Conservation (phyloP, 2,113 vertebrate species). For the Tachysurus fulvidraco region DNA sequence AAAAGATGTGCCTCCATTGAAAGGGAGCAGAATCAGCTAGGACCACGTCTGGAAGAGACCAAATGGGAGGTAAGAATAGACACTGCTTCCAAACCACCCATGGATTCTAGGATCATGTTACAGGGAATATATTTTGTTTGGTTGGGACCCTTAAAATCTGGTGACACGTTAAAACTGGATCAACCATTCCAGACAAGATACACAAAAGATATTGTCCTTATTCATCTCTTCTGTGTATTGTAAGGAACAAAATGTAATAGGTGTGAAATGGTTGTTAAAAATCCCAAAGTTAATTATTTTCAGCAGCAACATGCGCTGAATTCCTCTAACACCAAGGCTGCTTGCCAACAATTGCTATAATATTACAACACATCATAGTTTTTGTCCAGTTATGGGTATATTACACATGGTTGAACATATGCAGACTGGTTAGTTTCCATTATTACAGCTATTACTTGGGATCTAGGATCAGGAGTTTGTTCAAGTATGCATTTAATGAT, state of each 20-base stretch:
- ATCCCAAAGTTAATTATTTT: neutral
- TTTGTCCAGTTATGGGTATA: neutral
- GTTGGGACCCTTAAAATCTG: neutral
- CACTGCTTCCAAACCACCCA: neutral
- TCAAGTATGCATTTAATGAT: neutral
- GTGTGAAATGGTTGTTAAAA: neutral
- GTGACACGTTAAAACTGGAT: neutral
- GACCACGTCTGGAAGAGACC: constrained; percentile 93
- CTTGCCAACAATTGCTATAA: neutral
- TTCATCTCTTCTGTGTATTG: neutral
- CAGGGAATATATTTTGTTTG: neutral
- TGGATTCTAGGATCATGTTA: neutral
- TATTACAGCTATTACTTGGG: neutral
- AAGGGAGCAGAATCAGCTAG: constrained; percentile 90
- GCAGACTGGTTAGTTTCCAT: neutral
- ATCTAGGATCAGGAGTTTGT: neutral
- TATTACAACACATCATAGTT: neutral
- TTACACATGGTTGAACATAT: neutral
- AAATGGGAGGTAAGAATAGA: constrained; percentile 89
- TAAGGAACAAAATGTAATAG: neutral
- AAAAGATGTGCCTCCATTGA: constrained; percentile 88
- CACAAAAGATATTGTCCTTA: neutral
- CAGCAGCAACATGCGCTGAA: neutral
- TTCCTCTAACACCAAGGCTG: neutral
- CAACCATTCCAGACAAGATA: neutral